A percentile compares a stretch with the other conserved stretches of the same genome.
Evolutionary conservation across 53 echinoderm and acorn worm species (phyloP).

Genomic region (Patiria pectinifera): DNA sequence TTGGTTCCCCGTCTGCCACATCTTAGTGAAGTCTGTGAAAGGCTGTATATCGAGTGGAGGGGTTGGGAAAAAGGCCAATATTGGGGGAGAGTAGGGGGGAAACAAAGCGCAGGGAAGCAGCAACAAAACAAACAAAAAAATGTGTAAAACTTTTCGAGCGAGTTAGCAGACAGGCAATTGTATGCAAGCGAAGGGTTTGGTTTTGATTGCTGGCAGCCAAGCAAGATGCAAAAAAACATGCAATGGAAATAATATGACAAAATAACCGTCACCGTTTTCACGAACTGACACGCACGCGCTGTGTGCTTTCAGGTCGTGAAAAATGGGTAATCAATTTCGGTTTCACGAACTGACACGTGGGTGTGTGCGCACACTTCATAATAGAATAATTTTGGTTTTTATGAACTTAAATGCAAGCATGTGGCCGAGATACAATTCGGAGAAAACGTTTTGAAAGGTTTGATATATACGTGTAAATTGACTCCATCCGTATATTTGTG

Average conservation of each 20-base stretch:
- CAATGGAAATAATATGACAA: constrained; percentile 5
- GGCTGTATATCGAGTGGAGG: constrained; percentile 54
- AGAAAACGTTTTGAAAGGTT: too few species aligned
- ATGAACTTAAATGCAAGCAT: too few species aligned
- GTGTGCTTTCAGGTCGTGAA: too few species aligned
- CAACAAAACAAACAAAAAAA: constrained; percentile 21
- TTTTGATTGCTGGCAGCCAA: constrained; percentile 17
- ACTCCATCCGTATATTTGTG: too few species aligned
- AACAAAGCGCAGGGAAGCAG: not conserved
- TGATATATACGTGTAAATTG: too few species aligned
- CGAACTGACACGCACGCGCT: too few species aligned
- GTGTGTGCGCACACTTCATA: too few species aligned
- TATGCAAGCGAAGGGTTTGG: not conserved
- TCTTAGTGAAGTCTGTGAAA: constrained; percentile 76
- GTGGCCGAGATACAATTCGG: too few species aligned
- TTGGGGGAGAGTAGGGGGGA: not conserved
- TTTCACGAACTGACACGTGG: too few species aligned
- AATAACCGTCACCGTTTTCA: too few species aligned
- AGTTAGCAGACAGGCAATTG: constrained; percentile 37
- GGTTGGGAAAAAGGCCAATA: not conserved
- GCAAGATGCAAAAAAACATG: constrained; percentile 53
- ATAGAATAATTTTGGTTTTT: too few species aligned
- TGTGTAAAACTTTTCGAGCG: constrained; percentile 1
- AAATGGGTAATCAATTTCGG: not conserved
- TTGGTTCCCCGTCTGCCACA: constrained; percentile 64